These are phyloP conservation scores for Cecropterus lyciades DNA, from an alignment of 1,140 invertebrate species.

Conservation along the genomic window DNA sequence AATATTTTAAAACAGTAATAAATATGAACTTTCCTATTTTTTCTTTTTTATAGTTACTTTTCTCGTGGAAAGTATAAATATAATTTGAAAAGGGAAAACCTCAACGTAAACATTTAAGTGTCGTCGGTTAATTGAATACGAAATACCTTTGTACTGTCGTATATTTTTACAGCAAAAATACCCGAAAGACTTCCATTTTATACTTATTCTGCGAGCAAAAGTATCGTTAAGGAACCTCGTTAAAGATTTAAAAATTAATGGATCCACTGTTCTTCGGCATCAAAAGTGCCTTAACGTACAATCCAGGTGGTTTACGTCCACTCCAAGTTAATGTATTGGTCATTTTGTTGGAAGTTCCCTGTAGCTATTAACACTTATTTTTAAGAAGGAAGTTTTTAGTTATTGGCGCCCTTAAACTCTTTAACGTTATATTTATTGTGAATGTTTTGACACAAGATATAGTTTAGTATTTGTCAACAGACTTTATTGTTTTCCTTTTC, in stretches of 20 bases:
- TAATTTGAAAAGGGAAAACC: constrained; percentile 22
- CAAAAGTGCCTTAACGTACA: constrained; percentile 31
- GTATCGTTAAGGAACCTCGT: constrained; percentile 48
- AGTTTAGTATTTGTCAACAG: too few relatives aligned
- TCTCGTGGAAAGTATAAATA: background rate
- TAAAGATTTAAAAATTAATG: constrained; percentile 50
- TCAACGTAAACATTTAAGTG: constrained; percentile 57
- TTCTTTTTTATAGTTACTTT: background rate
- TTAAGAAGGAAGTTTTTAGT: constrained; percentile 9
- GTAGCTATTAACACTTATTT: constrained; percentile 27
- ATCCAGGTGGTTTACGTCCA: constrained; percentile 29
- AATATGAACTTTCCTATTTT: too few relatives aligned
- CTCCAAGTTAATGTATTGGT: constrained; percentile 31
- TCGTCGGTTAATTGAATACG: constrained; percentile 55
- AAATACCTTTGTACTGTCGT: constrained; percentile 35
- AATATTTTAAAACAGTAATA: too few relatives aligned
- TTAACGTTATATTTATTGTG: constrained; percentile 6
- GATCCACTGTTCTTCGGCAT: constrained; percentile 39
- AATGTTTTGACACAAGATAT: background rate
- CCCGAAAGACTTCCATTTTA: constrained; percentile 38
- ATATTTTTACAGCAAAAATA: constrained; percentile 35
- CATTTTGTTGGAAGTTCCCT: constrained; percentile 15
- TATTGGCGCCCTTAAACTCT: constrained; percentile 1
- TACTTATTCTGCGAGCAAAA: constrained; percentile 30
- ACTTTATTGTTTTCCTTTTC: too few relatives aligned